Conservation (phyloP, 2,888 invertebrate genomes). For the Bugula neritina region DNA sequence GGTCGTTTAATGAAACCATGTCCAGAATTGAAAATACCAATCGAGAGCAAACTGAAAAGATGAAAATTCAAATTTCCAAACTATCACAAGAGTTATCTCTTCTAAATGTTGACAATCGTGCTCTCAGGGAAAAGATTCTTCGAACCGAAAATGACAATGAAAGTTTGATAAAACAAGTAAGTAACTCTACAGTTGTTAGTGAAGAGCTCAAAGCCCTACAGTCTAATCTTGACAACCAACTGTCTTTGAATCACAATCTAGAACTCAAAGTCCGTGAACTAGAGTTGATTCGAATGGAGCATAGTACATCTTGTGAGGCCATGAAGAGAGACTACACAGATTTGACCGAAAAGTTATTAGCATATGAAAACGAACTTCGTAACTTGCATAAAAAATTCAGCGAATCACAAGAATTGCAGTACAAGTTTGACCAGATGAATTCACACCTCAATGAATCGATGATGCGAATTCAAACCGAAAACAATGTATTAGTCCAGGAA, state of each 20-base stretch:
- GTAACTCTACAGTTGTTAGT: neutral
- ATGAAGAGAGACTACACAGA: neutral
- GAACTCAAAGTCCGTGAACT: neutral
- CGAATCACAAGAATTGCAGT: neutral
- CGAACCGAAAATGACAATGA: slow-evolving; percentile 22
- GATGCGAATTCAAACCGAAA: neutral
- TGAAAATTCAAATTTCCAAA: slow-evolving; percentile 19
- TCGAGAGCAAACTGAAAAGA: slow-evolving; percentile 18
- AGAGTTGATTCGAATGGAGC: slow-evolving; percentile 14
- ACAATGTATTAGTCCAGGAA: neutral
- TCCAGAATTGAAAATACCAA: slow-evolving; percentile 6
- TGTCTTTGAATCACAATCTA: neutral
- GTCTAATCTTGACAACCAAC: slow-evolving; percentile 19
- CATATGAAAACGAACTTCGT: neutral
- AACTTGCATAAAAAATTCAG: neutral
- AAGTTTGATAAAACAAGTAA: neutral
- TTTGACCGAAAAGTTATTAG: neutral
- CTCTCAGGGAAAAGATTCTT: slow-evolving; percentile 14
- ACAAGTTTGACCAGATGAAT: neutral
- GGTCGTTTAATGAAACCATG: slow-evolving; percentile 7
- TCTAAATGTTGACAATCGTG: slow-evolving; percentile 21
- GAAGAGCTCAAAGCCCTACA: slow-evolving; percentile 4
- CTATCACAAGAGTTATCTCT: slow-evolving; percentile 17
- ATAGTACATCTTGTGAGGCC: neutral
- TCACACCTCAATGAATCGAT: neutral